Conservation (phyloP, 2,113 vertebrate genomes). For the Edolisoma coerulescens region DNA sequence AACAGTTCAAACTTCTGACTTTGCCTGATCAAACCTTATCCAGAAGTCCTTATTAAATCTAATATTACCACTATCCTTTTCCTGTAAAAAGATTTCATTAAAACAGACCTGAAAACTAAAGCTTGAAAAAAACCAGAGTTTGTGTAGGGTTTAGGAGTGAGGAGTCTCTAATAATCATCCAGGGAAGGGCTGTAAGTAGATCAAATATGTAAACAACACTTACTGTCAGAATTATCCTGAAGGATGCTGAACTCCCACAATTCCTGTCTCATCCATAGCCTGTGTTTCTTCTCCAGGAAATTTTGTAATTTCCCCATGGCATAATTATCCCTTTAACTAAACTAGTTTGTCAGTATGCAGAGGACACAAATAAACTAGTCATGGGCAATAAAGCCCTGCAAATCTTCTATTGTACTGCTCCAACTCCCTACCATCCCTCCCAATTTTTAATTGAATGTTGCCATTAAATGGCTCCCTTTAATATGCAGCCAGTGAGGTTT, state of each 20-base stretch:
- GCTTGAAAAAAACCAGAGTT: not conserved
- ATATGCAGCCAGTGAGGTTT: not conserved
- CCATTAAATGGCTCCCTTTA: not conserved
- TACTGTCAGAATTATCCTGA: not conserved
- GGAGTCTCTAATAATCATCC: not conserved
- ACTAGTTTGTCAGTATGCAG: not conserved
- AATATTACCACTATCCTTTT: not conserved
- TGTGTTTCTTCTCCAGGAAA: not conserved
- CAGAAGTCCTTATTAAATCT: not conserved
- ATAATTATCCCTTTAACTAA: slow-evolving; percentile 15
- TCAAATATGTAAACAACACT: not conserved
- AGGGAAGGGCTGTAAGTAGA: not conserved
- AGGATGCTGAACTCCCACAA: not conserved
- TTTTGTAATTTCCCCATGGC: not conserved
- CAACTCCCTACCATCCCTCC: not conserved
- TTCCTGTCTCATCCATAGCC: not conserved
- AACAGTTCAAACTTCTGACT: not conserved
- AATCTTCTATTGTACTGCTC: slow-evolving; percentile 13
- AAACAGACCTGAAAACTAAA: not conserved
- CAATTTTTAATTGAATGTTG: slow-evolving; percentile 22
- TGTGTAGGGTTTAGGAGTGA: not conserved
- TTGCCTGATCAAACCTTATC: not conserved
- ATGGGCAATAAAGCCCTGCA: slow-evolving; percentile 12
- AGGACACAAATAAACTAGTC: slow-evolving; percentile 19
- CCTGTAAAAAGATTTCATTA: not conserved